phyloP scores from a whole-genome alignment of 30 jellyfish, hydroid and myxozoan genomes.

The Chrysaora quinquecirrha region DNA sequence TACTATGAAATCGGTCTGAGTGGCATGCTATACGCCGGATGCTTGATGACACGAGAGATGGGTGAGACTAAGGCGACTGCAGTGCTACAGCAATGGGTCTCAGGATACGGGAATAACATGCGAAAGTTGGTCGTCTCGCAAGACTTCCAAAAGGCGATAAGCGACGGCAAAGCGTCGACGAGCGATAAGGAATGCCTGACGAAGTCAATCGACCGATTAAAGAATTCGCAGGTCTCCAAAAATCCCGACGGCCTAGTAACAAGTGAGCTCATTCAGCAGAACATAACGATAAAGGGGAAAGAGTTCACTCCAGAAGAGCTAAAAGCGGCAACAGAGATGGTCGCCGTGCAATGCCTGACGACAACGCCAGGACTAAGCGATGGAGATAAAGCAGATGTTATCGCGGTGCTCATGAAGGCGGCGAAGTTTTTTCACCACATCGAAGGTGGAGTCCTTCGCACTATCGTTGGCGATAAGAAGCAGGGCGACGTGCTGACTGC shows the following conservation, averaged over 20 bases:
- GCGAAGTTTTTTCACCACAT: constrained; percentile 38
- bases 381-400: neutral
- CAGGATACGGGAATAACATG: constrained; percentile 14
- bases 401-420: constrained; percentile 11
- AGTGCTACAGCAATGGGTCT: constrained; percentile 42
- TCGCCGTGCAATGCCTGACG: constrained; percentile 34
- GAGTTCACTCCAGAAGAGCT: neutral
- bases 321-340: constrained; percentile 40
- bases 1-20: constrained; percentile 41
- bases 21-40: constrained; percentile 34
- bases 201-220: neutral
- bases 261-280: neutral
- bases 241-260: constrained; percentile 1
- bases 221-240: neutral
- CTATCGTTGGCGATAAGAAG: constrained; percentile 9
- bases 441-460: constrained; percentile 35
- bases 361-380: neutral
- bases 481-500: neutral
- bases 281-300: neutral
- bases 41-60: constrained; percentile 8
- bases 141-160: constrained; percentile 11
- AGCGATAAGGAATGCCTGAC: constrained; percentile 16
- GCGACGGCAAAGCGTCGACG: constrained; percentile 9
- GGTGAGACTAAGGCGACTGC: constrained; percentile 7
- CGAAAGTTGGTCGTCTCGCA: neutral